A percentile compares a stretch with the other conserved stretches of the same genome.
Conservation (phyloP, 2,888 invertebrate genomes). For the Micoletzkya japonica region DNA sequence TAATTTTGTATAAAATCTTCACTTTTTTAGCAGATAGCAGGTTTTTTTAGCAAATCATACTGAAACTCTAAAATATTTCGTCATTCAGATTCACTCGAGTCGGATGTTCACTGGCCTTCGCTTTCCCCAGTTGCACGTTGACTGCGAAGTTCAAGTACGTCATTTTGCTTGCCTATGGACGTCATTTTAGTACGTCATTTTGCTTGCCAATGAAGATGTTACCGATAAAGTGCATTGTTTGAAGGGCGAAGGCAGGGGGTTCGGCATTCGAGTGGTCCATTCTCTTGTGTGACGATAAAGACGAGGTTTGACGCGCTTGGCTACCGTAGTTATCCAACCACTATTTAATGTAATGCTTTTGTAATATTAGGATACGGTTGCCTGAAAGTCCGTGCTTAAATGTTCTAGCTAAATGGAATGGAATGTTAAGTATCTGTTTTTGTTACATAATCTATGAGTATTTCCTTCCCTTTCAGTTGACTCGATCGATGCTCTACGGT, state of each 20-base stretch:
- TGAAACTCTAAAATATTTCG: not conserved
- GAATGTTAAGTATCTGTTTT: not conserved
- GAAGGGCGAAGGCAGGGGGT: constrained; percentile 18
- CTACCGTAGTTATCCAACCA: not conserved
- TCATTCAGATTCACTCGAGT: constrained; percentile 44
- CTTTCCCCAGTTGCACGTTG: constrained; percentile 54
- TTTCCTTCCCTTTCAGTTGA: constrained; percentile 17
- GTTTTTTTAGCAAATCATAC: too few relatives aligned
- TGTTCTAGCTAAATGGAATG: too few relatives aligned
- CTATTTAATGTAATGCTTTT: too few relatives aligned
- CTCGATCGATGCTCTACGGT: constrained; percentile 55
- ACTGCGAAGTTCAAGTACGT: constrained; percentile 53
- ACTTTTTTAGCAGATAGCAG: too few relatives aligned
- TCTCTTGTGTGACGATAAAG: constrained; percentile 59
- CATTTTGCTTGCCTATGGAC: not conserved
- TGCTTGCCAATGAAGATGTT: not conserved
- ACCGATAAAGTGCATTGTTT: not conserved
- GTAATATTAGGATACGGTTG: not conserved
- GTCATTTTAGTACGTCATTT: not conserved
- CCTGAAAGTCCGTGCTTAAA: not conserved
- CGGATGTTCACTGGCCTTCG: constrained; percentile 46
- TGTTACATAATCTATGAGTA: not conserved
- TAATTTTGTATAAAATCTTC: too few relatives aligned
- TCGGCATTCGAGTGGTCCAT: constrained; percentile 56
- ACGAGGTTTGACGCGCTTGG: constrained; percentile 38